Base-by-base conservation (phyloP, 2,113 vertebrate genomes). In the Puntigrus tetrazona region DNA sequence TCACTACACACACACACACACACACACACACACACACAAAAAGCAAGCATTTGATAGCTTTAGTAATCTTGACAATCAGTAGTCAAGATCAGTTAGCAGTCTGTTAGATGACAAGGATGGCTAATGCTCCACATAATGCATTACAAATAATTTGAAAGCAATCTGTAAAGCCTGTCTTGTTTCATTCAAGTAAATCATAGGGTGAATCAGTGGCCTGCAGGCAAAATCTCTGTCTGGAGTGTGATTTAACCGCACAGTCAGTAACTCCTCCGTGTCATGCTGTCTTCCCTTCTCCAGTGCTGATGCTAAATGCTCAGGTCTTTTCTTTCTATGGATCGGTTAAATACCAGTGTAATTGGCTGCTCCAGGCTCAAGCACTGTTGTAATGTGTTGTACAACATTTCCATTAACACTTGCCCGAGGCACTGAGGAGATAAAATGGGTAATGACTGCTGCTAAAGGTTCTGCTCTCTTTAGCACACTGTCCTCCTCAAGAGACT, bases 261-360 rank as follows among this genome's bases (percentile, higher is more conserved):
- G 93, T 91, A 91, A 92, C 93, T 92, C 85, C 93, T 90, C 89
- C 78, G 77, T 95, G 94, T 96, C 94, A 94, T 91, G 87, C 83
- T 90, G 91, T 95, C 92, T 93, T 88, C 52, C 84, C 87, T 92
- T 89, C 0, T 85, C 43, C 85, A 93, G 91, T 91, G 86, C 91
- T 90, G 88, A 84, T 87, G 91, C 94, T 97, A 95, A 98, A 93
- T 83, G 85, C 89, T 88, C 92, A 93, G 91, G 91, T 86, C 92
- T 88, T 85, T 29, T 91, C 94, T 95, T 94, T 92, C 92, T 79
- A 94, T 95, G 93, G 95, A 96, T 94, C 94, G 93, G 93, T 95
- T 97, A 96, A 98, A 96, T 95, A 95, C 94, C 90, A 69, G 91
- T 88, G 86, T 98, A 96, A 97, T 99, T 96, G 95, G 94, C 92